These are phyloP conservation scores for Mus spretus DNA, from an alignment of 2,797 vertebrate species.

Conservation along the genomic window DNA sequence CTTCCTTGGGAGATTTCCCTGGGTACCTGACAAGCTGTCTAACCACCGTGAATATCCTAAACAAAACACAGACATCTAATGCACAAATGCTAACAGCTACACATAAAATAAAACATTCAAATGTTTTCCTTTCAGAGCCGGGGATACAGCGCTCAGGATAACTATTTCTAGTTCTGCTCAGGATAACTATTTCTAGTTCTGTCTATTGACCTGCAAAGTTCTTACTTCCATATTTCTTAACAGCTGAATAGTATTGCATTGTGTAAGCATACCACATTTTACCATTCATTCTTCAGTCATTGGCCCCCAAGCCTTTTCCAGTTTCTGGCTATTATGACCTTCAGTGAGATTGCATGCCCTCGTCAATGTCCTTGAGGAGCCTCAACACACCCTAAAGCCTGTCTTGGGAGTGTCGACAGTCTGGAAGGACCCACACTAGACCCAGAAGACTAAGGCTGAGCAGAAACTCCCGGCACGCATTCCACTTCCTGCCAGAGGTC, in stretches of 20 bases:
- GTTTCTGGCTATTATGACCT: not conserved
- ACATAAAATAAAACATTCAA: no score
- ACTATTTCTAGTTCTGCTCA: not conserved
- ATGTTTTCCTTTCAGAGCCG: not conserved
- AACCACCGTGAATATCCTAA: not conserved
- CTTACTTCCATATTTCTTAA: not conserved
- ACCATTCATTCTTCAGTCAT: not conserved
- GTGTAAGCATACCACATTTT: not conserved
- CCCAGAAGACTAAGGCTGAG: not conserved
- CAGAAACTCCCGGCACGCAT: not conserved
- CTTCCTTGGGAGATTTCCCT: not conserved
- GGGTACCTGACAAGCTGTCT: not conserved
- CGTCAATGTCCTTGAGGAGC: not conserved
- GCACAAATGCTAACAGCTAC: not conserved
- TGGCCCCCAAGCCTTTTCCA: not conserved
- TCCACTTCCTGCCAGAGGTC: rapidly evolving
- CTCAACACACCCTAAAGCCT: not conserved
- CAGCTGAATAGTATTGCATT: not conserved
- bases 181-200: not conserved
- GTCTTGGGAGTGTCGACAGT: not conserved
- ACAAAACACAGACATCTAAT: not conserved
- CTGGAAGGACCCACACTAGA: not conserved
- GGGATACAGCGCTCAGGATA: no score
- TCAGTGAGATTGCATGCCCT: not conserved
- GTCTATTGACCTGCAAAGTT: not conserved